phyloP scores from a whole-genome alignment of 2,113 vertebrate species.

The Ginglymostoma cirratum region DNA sequence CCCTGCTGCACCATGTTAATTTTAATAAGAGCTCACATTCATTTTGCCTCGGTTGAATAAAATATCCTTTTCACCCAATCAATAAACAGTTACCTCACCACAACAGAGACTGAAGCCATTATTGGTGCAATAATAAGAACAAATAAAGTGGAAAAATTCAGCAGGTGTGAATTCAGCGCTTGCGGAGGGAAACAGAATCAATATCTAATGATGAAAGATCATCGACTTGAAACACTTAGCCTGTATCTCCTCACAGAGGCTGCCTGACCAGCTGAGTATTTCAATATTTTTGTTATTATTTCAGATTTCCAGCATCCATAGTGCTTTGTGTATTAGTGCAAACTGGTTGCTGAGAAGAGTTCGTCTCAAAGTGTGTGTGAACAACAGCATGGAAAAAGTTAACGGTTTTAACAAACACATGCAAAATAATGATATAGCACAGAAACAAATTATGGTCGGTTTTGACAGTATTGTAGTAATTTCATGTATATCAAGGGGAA shows the following conservation, averaged over 20 bases:
- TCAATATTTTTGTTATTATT: too few relatives aligned
- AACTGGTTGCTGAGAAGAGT: neutral
- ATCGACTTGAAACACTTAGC: too few relatives aligned
- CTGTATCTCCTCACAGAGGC: too few relatives aligned
- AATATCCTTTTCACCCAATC: slow-evolving; percentile 49
- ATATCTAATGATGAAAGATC: too few relatives aligned
- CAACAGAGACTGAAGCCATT: neutral
- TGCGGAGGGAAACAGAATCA: too few relatives aligned
- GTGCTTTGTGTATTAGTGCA: neutral
- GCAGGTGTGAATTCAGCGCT: too few relatives aligned
- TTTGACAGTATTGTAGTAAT: neutral
- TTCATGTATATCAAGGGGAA: neutral
- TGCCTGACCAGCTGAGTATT: too few relatives aligned
- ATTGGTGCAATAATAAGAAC: neutral
- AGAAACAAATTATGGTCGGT: neutral
- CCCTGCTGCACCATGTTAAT: slow-evolving; percentile 50
- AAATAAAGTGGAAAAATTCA: too few relatives aligned
- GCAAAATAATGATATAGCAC: neutral
- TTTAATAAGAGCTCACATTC: slow-evolving; percentile 59
- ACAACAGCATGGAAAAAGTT: neutral
- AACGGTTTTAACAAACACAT: neutral
- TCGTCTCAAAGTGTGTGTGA: neutral
- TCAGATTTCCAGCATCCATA: too few relatives aligned
- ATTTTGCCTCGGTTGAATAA: slow-evolving; percentile 47
- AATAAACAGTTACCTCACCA: slow-evolving; percentile 53